Percentiles rank a stretch among this genome's conserved stretches.
Conservation (phyloP, 1,140 invertebrate species). For the Drosophila orena region DNA sequence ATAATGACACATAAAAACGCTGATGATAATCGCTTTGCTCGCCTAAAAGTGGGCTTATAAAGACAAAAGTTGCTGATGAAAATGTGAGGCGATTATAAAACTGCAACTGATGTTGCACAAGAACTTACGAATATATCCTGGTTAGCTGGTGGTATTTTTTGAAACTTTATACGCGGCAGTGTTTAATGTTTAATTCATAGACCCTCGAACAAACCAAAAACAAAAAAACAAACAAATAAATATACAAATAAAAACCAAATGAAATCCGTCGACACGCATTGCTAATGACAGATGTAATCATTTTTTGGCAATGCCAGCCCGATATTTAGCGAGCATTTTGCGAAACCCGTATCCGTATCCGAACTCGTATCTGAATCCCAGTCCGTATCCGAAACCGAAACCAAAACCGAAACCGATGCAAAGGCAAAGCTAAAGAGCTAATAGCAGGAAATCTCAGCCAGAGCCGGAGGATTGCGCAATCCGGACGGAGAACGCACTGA, state of each 20-base stretch:
- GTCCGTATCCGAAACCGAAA: neutral
- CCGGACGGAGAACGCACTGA: conserved; percentile 24
- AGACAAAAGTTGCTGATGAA: too few relatives aligned
- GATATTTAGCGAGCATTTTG: conserved; percentile 45
- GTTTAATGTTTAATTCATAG: conserved; percentile 48
- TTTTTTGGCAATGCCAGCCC: conserved; percentile 30
- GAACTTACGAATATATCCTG: neutral
- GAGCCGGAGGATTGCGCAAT: conserved; percentile 17
- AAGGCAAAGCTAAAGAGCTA: conserved; percentile 29
- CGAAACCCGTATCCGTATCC: conserved; percentile 11
- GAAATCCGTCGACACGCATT: conserved; percentile 23
- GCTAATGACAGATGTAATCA: conserved; percentile 46
- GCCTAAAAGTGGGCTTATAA: too few relatives aligned
- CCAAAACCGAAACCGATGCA: neutral
- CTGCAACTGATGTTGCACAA: conserved; percentile 6
- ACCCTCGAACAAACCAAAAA: too few relatives aligned
- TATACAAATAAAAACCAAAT: neutral
- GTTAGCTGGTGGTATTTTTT: conserved; percentile 9
- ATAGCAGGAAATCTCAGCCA: conserved; percentile 28
- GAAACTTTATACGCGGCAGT: neutral
- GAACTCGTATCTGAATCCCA: too few relatives aligned
- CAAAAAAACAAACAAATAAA: neutral
- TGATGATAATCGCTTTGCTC: too few relatives aligned
- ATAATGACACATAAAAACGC: too few relatives aligned
- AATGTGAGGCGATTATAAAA: neutral